Evolutionary conservation across 2,797 vertebrate species (phyloP).

Genomic region (Crocidura indochinensis): DNA sequence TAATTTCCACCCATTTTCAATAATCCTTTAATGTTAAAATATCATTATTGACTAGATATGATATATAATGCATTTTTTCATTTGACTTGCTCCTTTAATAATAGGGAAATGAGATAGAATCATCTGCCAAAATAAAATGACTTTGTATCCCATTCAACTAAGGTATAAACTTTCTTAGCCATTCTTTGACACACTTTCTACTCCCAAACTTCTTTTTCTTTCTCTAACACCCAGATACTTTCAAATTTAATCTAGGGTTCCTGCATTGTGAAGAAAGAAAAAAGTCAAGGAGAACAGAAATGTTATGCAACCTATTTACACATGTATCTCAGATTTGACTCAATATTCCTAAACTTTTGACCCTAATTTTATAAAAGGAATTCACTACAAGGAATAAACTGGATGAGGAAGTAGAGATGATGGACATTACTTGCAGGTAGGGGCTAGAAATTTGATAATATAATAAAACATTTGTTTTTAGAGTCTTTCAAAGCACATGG

Average conservation of each 20-base stretch:
- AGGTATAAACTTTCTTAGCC: not conserved
- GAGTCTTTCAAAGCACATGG: slow-evolving; percentile 5
- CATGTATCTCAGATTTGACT: not conserved
- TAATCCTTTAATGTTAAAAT: not conserved
- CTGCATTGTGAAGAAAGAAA: not conserved
- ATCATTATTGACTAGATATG: not conserved
- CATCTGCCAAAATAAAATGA: not conserved
- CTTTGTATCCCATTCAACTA: not conserved
- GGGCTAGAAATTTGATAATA: not conserved
- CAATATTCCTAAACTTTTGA: not conserved
- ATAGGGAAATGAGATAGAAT: not conserved
- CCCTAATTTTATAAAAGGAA: not conserved
- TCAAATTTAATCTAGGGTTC: not conserved
- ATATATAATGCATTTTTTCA: not conserved
- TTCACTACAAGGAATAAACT: not conserved
- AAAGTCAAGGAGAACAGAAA: slow-evolving; percentile 36
- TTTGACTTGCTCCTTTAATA: no score
- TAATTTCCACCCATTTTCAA: not conserved
- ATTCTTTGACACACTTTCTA: not conserved
- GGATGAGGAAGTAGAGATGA: not conserved
- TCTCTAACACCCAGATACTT: not conserved
- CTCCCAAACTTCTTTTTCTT: not conserved
- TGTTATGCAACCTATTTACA: not conserved
- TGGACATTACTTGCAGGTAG: not conserved
- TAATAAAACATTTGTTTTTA: slow-evolving; percentile 16